A percentile compares a stretch with the other conserved stretches of the same genome.
Evolutionary conservation across 2,113 vertebrate species (phyloP).

Genomic region (Syngnathus floridae): DNA sequence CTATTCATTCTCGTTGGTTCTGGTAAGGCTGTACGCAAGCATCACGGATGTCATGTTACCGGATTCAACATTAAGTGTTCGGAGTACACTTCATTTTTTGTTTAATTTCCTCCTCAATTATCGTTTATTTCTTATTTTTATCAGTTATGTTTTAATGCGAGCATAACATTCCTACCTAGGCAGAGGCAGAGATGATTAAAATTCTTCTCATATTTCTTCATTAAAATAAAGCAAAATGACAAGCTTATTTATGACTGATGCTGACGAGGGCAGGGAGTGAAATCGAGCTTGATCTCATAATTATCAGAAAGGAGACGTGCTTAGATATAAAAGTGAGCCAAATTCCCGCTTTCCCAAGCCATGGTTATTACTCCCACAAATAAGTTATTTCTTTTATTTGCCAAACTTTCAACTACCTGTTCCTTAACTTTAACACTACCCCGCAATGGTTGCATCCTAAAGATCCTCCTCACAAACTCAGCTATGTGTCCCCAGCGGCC

Average conservation of each 20-base stretch:
- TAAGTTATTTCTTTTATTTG: not conserved
- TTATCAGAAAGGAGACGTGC: not conserved
- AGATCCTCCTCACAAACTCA: conserved; percentile 35
- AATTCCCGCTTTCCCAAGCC: not conserved
- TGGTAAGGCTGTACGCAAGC: no score
- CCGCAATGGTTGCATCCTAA: conserved; percentile 15
- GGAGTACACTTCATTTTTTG: no score
- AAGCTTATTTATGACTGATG: not conserved
- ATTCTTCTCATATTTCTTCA: not conserved
- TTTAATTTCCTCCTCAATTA: not conserved
- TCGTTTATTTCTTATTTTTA: not conserved
- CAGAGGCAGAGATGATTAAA: not conserved
- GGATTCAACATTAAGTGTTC: no score
- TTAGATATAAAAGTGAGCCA: not conserved
- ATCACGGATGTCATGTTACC: no score
- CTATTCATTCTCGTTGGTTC: no score
- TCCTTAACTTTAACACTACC: not conserved
- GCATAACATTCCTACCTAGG: not conserved
- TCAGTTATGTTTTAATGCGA: not conserved
- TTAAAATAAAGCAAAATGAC: not conserved
- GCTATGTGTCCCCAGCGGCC: conserved; percentile 14
- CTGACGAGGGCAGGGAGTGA: not conserved
- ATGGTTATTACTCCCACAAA: not conserved
- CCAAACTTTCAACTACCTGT: not conserved
- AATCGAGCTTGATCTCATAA: not conserved